These are phyloP conservation scores for Panthera uncia DNA, from an alignment of 2,113 vertebrate species.

Conservation along the genomic window DNA sequence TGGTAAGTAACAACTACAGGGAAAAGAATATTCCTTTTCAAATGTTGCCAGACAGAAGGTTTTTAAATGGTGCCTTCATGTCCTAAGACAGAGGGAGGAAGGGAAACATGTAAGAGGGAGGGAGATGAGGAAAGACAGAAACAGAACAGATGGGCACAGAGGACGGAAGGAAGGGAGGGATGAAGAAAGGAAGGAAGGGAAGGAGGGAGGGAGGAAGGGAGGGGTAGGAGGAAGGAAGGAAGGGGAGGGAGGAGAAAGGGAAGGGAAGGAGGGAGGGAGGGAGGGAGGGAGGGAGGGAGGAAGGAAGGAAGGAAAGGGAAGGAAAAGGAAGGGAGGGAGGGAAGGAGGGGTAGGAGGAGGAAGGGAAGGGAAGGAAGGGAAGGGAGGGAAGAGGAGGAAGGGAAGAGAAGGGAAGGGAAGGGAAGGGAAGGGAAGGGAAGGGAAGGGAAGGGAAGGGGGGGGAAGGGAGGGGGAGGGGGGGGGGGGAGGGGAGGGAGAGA, in stretches of 20 bases:
- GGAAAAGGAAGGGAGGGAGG: too few relatives aligned
- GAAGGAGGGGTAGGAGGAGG: too few relatives aligned
- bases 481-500: too few relatives aligned
- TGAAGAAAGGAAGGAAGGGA: neutral
- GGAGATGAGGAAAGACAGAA: neutral
- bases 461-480: too few relatives aligned
- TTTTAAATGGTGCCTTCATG: neutral
- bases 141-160: neutral
- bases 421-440: too few relatives aligned
- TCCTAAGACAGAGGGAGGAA: neutral
- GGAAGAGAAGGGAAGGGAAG: neutral
- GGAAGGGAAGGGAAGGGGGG: too few relatives aligned
- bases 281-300: neutral
- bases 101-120: neutral
- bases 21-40: neutral
- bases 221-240: accelerated
- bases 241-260: too few relatives aligned
- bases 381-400: too few relatives aligned
- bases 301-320: neutral
- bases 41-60: neutral
- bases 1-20: neutral
- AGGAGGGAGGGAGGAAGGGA: accelerated
- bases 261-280: neutral
- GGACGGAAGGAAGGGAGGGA: neutral
- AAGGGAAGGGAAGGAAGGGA: too few relatives aligned